phyloP scores from a whole-genome alignment of 2,888 invertebrate species.

The Catocala nupta region DNA sequence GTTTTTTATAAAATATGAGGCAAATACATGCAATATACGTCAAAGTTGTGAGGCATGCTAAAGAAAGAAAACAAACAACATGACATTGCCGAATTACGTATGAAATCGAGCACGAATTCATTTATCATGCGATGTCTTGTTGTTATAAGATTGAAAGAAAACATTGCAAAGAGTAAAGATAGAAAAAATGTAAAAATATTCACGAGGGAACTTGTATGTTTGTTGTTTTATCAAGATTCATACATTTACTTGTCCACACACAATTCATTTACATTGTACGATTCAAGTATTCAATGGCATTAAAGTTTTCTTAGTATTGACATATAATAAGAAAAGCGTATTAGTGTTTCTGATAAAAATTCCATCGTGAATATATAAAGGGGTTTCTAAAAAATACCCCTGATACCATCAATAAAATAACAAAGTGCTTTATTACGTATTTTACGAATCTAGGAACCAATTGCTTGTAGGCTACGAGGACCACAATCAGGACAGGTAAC shows the following conservation, averaged over 20 bases:
- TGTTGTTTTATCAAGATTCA: slow-evolving; percentile 10
- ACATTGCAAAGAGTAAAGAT: slow-evolving; percentile 84
- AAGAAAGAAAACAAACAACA: slow-evolving; percentile 63
- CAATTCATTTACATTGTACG: too few species aligned
- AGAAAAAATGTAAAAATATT: slow-evolving; percentile 54
- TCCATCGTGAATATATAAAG: slow-evolving; percentile 55
- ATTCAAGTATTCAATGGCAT: too few species aligned
- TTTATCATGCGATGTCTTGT: slow-evolving; percentile 65
- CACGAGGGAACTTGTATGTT: slow-evolving; percentile 51
- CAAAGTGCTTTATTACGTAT: slow-evolving; percentile 44
- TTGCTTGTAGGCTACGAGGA: slow-evolving; percentile 44
- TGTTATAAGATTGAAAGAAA: slow-evolving; percentile 73
- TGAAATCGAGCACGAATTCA: slow-evolving; percentile 43
- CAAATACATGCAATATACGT: slow-evolving; percentile 66
- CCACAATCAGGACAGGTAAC: slow-evolving; percentile 47
- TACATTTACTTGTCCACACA: too few species aligned
- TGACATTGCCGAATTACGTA: slow-evolving; percentile 55
- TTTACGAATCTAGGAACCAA: slow-evolving; percentile 36
- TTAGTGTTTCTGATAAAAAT: slow-evolving; percentile 15
- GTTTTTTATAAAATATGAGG: slow-evolving; percentile 50
- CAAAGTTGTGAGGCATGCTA: slow-evolving; percentile 69
- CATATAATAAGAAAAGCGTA: too few species aligned
- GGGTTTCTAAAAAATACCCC: slow-evolving; percentile 35
- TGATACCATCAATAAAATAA: slow-evolving; percentile 36
- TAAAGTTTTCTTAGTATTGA: too few species aligned